Evolutionary conservation across 2,888 invertebrate species (phyloP), one percentile per base, ranked within the genome.

Genomic region (Balanococcus diminutus): DNA sequence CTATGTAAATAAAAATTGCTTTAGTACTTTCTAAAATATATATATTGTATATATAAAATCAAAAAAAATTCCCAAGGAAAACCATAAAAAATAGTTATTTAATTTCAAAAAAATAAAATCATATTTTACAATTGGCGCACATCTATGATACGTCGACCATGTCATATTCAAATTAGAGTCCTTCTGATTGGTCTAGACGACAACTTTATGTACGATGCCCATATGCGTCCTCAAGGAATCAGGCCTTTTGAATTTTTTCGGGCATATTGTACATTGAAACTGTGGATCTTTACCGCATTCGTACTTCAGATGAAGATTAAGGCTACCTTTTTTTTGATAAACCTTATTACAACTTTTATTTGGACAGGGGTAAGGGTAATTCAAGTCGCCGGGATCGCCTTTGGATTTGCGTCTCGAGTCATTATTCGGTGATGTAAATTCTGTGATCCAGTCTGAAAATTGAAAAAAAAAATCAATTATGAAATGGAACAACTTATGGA

Each of bases 231-330:
- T 87, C 83, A 87, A 81, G 4, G 86, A 82, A 31, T 85, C 86
- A 16, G 81, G 86, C 28, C 85, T 86, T 0, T 75, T 79, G 32
- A 72, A 86, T 67, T 83, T 86, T 82, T 89, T 90, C 67, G 89
- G 88, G 87, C 91, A 91, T 56, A 89, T 87, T 4, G 88, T 88
- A 87, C 91, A 91, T n/a, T 88, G 88, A 88, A 90, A 90, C 86
- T 89, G 89, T 82, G 91, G 90, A 81, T 90, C 90, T 87, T 90
- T 89, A 11, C 90, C 90, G 84, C 90, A 90, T 86, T 89, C 89
- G 22, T 88, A 88, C 42, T 88, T 86, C 83, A 84, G 56, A 86
- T 88, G 88, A 2, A 86, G 56, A 16, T 82, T 82, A 51, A 88
- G 67, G 22, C 87, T 86, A 11, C 86, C 86, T 61, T 86, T 86